Base-by-base conservation (phyloP, 2,797 vertebrate species). In the Nothura maculosa region DNA sequence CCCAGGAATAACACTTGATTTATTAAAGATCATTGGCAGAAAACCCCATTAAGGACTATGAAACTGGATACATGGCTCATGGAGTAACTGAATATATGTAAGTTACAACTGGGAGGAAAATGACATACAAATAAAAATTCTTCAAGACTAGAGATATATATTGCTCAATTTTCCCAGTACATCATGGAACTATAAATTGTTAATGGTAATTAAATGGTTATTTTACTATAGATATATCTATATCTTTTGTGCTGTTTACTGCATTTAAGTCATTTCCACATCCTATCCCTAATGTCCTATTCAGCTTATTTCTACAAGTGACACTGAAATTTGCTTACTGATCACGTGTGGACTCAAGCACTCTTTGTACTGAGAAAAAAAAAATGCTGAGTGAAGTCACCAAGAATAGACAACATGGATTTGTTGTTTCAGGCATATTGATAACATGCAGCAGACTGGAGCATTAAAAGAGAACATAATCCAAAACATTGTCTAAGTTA, bases 341-440 rank as follows among this genome's bases (percentile, higher is more conserved):
- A 64, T 30, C 61, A 60, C 30, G 58, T 20, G 48, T 24, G 8
- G 19, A 85, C 47, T 67, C 32, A 90, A 83, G 86, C 13, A 62
- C 12, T 62, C 20, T 81, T 64, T 27, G 34, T 68, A 24, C 20
- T n/a, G 6, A 81, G 62, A 87, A 92, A 77, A 52, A 52, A 73
- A 82, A 66, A 50, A 5, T 62, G 30, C 34, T 83, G 36, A 89
- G 58, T 82, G 54, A 89, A 90, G 54, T 40, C 62, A 90, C 10
- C 45, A 85, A 80, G 45, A 85, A 75, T 42, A 70, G 34, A 2
- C 22, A 90, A 82, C 30, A 66, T 5, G 67, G 19, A 74, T 58
- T 66, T 81, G 80, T 55, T 87, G 57, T 78, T 93, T 83, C 73
- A 62, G 43, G 85, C 73, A 81, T 57, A 85, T 30, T 70, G 32